Base-by-base conservation (phyloP, 2,797 vertebrate genomes). In the Clamator glandarius region DNA sequence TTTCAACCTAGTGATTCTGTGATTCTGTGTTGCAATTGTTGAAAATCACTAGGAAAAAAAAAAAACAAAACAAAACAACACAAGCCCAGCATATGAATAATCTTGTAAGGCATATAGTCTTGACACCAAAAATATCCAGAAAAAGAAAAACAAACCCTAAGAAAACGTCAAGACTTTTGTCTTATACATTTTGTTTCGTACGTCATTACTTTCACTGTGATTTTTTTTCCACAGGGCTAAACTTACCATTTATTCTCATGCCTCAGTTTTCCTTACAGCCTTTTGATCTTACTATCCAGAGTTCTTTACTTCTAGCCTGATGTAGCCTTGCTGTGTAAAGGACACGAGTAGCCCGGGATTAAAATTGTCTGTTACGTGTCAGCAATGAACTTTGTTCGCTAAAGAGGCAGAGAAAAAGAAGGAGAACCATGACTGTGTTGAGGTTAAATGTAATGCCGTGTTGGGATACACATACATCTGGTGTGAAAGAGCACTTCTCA, bases 381-480 rank as follows among this genome's bases (percentile, higher is more conserved):
- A 86, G 69, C 12, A 72, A 48, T 51, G 59, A 48, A 55, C 5
- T 66, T 90, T 14, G 48, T 33, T 44, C 59, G 9, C 20, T 44
- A 11, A 51, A 84, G 41, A 54, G 4, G 15, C 19, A 74, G 29
- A 19, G 35, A 48, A 57, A 61, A 46, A 44, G 25, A 41, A 69
- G 51, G 28, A 79, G 12, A 70, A 21, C 13, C 25, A 20, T 61
- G 33, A 26, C 9, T n/a, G 15, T 17, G 8, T 2, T 17, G 42
- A 81, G 28, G 6, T 75, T 54, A 20, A 21, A 48, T 20, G 46
- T 20, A 63, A 41, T 15, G 15, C 51, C 26, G 5, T 4, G 16
- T 12, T 55, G 58, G 23, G 39, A n/a, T 66, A 26, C 33, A 36
- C 0, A 0, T 0, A 1, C 26, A 26, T 7, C 52, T 41, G 50